Evolutionary conservation across 2,113 vertebrate species (phyloP), one percentile per base, ranked within the genome.

Genomic region (Oceanodroma tethys): DNA sequence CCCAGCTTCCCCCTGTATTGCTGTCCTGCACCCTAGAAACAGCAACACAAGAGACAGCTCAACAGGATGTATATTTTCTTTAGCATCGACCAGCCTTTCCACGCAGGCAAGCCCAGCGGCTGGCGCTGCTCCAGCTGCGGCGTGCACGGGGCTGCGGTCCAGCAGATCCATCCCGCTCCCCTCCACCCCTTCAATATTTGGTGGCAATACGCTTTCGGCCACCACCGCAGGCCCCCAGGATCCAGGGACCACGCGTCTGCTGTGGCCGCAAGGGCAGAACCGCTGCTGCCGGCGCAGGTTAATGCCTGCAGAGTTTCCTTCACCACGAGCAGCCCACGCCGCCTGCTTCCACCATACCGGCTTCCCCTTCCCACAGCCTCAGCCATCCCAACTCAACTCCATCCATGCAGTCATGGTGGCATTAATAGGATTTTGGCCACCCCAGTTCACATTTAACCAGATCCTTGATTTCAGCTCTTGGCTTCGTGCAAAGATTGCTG

Each of bases 301-400:
- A 30, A 38, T 8, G 56, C 32, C 70, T 40, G 42, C 58, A 21
- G 26, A 34, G 50, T 13, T 55, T 30, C 79, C 42, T 26, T 20
- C 58, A 15, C 7, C 63, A 16, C 0, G 0, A 75, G 73, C 53
- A 66, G 66, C 60, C n/a, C 13, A 1, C 7, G 27, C 72, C 63
- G 34, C 65, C 23, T 5, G 0, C 11, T 59, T 8, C 45, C 40
- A 65, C 21, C 59, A 48, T 1, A 21, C 12, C 23, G 2, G 23
- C n/a, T 80, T 25, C 47, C 29, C 68, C 30, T 19, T 36, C 47
- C 63, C 29, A 34, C 62, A 56, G 73, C 52, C 52, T 45, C 79
- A 34, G 47, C 53, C 63, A 56, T 30, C 50, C 67, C 81, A 56
- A 6, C 56, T 34, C 72, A 40, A 4, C 43, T 6, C 11, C 30